phyloP scores from a whole-genome alignment of 2,888 invertebrate species.

The Ferdinandea cuprea region DNA sequence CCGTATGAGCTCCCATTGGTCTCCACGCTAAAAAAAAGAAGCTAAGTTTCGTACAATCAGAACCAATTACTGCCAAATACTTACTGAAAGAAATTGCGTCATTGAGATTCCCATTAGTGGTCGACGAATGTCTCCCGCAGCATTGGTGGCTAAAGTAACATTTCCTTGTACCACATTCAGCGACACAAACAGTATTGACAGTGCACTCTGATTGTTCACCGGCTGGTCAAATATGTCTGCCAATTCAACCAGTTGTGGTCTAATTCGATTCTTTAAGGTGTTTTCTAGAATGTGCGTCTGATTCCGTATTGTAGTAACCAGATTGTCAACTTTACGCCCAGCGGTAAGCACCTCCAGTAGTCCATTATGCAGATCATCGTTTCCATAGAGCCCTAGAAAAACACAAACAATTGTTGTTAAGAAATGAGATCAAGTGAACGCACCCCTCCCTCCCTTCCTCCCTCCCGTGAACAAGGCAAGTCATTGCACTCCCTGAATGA shows the following conservation, averaged over 20 bases:
- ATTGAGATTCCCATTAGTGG: conserved; percentile 89
- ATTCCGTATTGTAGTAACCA: conserved; percentile 91
- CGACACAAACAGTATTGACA: conserved; percentile 88
- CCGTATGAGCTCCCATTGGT: conserved; percentile 89
- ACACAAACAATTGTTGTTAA: background rate
- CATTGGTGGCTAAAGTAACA: conserved; percentile 89
- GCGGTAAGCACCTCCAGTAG: conserved; percentile 91
- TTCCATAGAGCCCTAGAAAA: conserved; percentile 90
- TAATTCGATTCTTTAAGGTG: conserved; percentile 88
- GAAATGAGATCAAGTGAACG: background rate
- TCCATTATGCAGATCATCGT: conserved; percentile 96
- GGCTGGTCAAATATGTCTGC: conserved; percentile 91
- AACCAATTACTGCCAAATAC: conserved; percentile 56
- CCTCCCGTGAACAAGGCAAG: no score
- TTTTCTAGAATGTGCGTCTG: conserved; percentile 91
- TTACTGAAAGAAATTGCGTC: conserved; percentile 84
- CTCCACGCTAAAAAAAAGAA: conserved; percentile 85
- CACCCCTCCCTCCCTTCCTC: conserved; percentile 1
- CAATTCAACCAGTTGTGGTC: conserved; percentile 88
- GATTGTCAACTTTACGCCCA: conserved; percentile 91
- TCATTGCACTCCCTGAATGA: conserved; percentile 26
- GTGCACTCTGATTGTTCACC: conserved; percentile 90
- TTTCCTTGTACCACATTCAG: conserved; percentile 89
- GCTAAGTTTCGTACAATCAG: background rate
- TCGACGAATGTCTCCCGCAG: conserved; percentile 89